Percentiles rank a stretch among this genome's conserved stretches.
phyloP scores from a whole-genome alignment of 2,797 vertebrate genomes.

The Paramormyrops hopkinsi region DNA sequence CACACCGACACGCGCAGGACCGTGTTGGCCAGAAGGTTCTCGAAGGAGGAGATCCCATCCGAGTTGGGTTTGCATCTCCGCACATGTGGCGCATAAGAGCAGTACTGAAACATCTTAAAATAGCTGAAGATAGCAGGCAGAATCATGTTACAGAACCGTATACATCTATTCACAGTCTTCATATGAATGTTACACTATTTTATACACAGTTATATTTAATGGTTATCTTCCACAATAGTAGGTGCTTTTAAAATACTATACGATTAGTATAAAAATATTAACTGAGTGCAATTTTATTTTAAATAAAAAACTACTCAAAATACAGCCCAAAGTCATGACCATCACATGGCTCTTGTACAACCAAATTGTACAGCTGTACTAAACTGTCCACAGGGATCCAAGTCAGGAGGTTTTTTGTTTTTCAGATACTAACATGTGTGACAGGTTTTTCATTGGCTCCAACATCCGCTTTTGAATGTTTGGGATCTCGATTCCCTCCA shows the following conservation, averaged over 20 bases:
- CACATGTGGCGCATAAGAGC: slow-evolving; percentile 50
- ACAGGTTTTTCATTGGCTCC: slow-evolving; percentile 67
- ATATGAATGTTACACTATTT: background rate
- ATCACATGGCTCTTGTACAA: background rate
- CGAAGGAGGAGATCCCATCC: slow-evolving; percentile 55
- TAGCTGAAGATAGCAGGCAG: slow-evolving; percentile 40
- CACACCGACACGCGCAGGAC: slow-evolving; percentile 55
- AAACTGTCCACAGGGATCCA: background rate
- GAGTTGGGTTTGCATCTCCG: slow-evolving; percentile 50
- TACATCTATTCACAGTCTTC: background rate
- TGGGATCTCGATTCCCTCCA: slow-evolving; percentile 70
- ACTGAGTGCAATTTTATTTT: background rate
- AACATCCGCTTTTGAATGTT: slow-evolving; percentile 70
- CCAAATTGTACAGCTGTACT: background rate
- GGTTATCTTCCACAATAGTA: background rate
- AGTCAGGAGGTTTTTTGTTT: background rate
- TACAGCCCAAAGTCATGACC: background rate
- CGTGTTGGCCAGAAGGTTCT: slow-evolving; percentile 54
- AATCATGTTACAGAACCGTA: background rate
- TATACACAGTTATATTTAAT: background rate
- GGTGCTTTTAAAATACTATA: background rate
- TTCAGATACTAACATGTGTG: slow-evolving; percentile 59
- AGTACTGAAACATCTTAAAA: slow-evolving; percentile 57
- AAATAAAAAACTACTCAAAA: background rate
- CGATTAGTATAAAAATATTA: background rate